Conservation (phyloP, 2,797 vertebrate genomes). For the Tauraco hartlaubi region DNA sequence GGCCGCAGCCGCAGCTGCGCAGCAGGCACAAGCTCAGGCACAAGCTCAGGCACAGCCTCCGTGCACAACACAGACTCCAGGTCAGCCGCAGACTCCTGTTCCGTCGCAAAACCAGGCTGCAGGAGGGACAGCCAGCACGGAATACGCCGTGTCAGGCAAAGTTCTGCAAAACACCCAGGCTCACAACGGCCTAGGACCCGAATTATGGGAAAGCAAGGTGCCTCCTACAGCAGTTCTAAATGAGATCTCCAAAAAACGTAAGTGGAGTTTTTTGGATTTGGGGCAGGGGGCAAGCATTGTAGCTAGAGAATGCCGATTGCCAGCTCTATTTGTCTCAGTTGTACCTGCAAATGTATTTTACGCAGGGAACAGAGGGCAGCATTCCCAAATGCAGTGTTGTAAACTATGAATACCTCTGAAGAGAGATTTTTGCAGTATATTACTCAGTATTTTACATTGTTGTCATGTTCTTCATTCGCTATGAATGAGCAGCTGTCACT, state of each 20-base stretch:
- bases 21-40: slow-evolving; percentile 78
- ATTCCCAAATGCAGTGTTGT: neutral
- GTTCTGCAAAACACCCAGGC: slow-evolving; percentile 81
- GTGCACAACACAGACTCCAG: slow-evolving; percentile 77
- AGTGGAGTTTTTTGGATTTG: slow-evolving; percentile 66
- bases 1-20: slow-evolving; percentile 75
- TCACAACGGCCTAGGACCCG: slow-evolving; percentile 89
- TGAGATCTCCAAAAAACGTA: slow-evolving; percentile 95
- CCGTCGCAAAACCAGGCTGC: slow-evolving; percentile 63
- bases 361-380: neutral
- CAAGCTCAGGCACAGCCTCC: slow-evolving; percentile 71
- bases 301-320: neutral
- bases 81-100: slow-evolving; percentile 71
- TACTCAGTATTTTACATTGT: neutral
- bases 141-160: slow-evolving; percentile 81
- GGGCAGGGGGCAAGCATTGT: fast-evolving
- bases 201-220: slow-evolving; percentile 96
- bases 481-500: neutral
- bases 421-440: neutral
- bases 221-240: slow-evolving; percentile 85
- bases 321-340: neutral
- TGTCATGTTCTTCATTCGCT: neutral
- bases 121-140: slow-evolving; percentile 66
- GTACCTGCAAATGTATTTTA: neutral
- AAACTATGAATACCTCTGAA: neutral